phyloP scores from a whole-genome alignment of 2,888 invertebrate genomes.

The Cheilosia grossa region DNA sequence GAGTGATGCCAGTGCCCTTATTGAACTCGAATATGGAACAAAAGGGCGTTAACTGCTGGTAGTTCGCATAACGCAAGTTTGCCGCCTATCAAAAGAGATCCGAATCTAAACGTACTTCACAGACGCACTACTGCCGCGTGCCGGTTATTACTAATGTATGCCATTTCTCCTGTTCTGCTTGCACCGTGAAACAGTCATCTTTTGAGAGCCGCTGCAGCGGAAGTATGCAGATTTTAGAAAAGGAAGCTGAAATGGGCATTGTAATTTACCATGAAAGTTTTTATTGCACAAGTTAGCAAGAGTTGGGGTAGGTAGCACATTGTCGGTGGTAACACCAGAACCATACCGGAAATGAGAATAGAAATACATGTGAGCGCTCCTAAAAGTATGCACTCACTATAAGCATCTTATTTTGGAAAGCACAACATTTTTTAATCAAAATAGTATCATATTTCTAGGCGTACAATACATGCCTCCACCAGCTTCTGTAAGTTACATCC shows the following conservation, averaged over 20 bases:
- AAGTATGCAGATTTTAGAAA: slow-evolving; percentile 8
- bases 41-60: slow-evolving; percentile 47
- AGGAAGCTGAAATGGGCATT: slow-evolving; percentile 23
- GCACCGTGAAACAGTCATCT: no score
- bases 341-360: neutral
- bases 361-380: neutral
- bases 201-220: slow-evolving; percentile 34
- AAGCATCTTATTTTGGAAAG: neutral
- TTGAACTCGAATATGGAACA: slow-evolving; percentile 60
- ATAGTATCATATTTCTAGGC: neutral
- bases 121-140: slow-evolving; percentile 10
- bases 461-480: neutral
- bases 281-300: no score
- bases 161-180: neutral
- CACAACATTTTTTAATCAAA: fast-evolving
- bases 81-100: neutral
- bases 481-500: no score
- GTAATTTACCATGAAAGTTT: neutral
- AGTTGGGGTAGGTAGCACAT: no score
- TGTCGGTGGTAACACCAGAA: neutral
- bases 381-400: neutral
- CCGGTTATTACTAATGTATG: neutral
- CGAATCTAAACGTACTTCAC: slow-evolving; percentile 49
- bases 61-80: neutral
- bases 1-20: slow-evolving; percentile 44